Base-by-base conservation (phyloP, 2,113 vertebrate species). In the Nesogale talazaci region DNA sequence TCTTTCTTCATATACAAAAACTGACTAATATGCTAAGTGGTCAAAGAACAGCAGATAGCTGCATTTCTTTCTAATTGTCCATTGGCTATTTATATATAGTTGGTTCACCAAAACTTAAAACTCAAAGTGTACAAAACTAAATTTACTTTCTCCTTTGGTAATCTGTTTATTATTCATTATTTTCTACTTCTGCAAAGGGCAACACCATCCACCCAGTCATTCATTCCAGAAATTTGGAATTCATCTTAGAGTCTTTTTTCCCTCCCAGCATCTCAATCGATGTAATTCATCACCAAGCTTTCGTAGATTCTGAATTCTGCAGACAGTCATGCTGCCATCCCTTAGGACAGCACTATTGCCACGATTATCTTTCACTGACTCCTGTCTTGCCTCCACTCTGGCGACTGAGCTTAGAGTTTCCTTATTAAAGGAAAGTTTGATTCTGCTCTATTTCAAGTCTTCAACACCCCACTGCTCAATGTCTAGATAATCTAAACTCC, bases 351-450 rank as follows among this genome's bases (percentile, higher is more conserved):
- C 63, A 70, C 23, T 69, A 56, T 11, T 77, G 38, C 56, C 25
- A 4, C 12, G 0, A 7, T 56, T 38, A 85, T 40, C 70, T 38
- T 7, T 40, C 78, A 57, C 74, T 79, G 56, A 29, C 36, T 25
- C 6, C 10, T 59, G 31, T 6, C 16, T 17, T 70, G 46, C 14
- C 78, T 23, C 46, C 70, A 31, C 23, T 70, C 7, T 67, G 46
- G 9, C 25, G 34, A 4, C 36, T 63, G 22, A 11, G 59, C 38
- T n/a, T 52, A 52, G 46, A 57, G 3, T 29, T 83, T 52, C 40
- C 83, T 91, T 91, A 86, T 56, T 85, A 89, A 89, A 84, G 20
- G 52, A 75, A 86, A 92, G 75, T 81, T 12, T 67, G 59, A 69
- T 74, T 83, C 88, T 91, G 10, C 23, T 23, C 15, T 67, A 22